phyloP scores from a whole-genome alignment of 2,113 vertebrate genomes.

The Lanius ludovicianus region DNA sequence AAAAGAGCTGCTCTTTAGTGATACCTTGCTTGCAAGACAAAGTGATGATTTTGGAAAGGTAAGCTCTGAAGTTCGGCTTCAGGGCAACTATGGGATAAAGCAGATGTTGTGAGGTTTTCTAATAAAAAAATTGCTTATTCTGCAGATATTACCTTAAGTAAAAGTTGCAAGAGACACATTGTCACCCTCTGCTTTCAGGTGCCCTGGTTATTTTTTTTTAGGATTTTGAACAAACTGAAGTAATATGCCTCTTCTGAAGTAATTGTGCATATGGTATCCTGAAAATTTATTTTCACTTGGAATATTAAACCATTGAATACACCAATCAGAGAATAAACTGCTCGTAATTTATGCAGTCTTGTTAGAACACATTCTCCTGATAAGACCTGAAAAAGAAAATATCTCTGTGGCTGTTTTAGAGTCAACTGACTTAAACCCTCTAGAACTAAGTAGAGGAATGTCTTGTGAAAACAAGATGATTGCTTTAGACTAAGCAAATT shows the following conservation, averaged over 20 bases:
- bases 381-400: neutral
- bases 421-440: neutral
- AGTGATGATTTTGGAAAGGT: neutral
- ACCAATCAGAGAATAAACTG: neutral
- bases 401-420: neutral
- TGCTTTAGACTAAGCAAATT: neutral
- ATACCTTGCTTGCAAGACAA: conserved; percentile 9
- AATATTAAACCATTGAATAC: neutral
- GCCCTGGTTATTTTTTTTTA: neutral
- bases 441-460: neutral
- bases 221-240: neutral
- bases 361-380: neutral
- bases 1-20: neutral
- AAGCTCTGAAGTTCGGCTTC: neutral
- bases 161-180: neutral
- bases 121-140: neutral
- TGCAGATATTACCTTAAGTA: neutral
- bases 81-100: neutral
- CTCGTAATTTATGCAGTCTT: neutral
- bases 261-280: neutral
- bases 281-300: neutral
- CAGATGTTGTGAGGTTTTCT: neutral
- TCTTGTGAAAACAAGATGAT: neutral
- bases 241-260: neutral
- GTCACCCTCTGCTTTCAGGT: neutral